Evolutionary conservation across 2,797 vertebrate genomes (phyloP).

Genomic region (Lithobates pipiens): DNA sequence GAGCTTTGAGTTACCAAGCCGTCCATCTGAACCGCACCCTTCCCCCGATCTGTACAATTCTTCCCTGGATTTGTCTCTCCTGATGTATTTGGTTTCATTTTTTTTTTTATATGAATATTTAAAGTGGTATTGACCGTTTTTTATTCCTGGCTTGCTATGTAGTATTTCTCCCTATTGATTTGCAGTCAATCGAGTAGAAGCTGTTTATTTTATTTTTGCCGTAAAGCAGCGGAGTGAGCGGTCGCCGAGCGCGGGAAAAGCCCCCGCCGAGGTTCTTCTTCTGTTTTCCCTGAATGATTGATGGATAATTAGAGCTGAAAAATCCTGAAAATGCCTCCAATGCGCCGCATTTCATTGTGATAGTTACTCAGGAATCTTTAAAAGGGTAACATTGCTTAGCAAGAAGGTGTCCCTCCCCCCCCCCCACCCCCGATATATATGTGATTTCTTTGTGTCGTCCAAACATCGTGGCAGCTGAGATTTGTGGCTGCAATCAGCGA

Average conservation of each 20-base stretch:
- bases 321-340: too few relatives aligned
- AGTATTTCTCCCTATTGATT: conserved; percentile 50
- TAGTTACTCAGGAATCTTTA: too few relatives aligned
- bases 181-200: conserved; percentile 15
- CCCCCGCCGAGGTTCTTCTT: neutral
- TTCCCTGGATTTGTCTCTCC: neutral
- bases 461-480: too few relatives aligned
- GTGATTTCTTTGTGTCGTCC: too few relatives aligned
- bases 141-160: conserved; percentile 10
- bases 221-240: neutral
- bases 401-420: too few relatives aligned
- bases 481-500: too few relatives aligned
- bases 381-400: too few relatives aligned
- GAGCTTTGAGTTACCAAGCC: neutral
- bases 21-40: neutral
- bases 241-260: neutral
- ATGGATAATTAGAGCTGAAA: too few relatives aligned
- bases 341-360: too few relatives aligned
- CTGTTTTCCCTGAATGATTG: too few relatives aligned
- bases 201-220: conserved; percentile 27
- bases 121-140: conserved; percentile 16
- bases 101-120: conserved; percentile 13
- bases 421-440: too few relatives aligned
- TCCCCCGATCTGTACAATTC: neutral
- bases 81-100: neutral